A percentile compares a stretch with the other conserved stretches of the same genome.
Evolutionary conservation across 30 jellyfish, hydroid and myxozoan species (phyloP).

Genomic region (Aurelia sp.): DNA sequence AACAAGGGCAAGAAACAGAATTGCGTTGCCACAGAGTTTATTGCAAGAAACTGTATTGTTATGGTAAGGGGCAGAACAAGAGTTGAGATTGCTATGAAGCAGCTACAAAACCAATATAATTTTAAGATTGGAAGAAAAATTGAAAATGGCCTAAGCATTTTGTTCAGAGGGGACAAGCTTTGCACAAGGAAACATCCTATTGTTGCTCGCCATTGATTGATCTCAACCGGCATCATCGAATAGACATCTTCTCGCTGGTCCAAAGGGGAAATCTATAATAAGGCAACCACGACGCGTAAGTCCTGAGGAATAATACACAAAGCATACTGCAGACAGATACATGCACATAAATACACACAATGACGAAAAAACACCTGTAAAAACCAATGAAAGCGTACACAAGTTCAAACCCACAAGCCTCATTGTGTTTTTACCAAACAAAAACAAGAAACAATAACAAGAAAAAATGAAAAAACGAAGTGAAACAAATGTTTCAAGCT

Average conservation of each 20-base stretch:
- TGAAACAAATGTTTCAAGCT: conserved; percentile 24
- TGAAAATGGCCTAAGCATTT: conserved; percentile 22
- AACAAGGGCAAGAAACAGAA: too few species aligned
- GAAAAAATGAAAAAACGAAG: not conserved
- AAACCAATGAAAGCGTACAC: conserved; percentile 6
- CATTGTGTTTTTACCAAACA: conserved; percentile 3
- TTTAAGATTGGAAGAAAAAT: not conserved
- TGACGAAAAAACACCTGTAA: conserved; percentile 6
- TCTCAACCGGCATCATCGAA: conserved; percentile 38
- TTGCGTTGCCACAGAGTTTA: not conserved
- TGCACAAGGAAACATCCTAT: conserved; percentile 37
- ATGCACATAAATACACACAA: not conserved
- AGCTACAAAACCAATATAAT: not conserved
- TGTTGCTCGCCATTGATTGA: conserved; percentile 55
- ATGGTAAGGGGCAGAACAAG: conserved; percentile 28
- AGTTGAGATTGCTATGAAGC: conserved; percentile 29
- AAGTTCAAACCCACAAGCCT: not conserved
- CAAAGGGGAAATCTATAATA: conserved; percentile 1
- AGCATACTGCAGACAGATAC: conserved; percentile 4
- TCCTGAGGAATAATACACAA: conserved; percentile 2
- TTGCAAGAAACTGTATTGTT: conserved; percentile 7
- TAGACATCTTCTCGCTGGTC: conserved; percentile 31
- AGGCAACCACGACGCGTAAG: conserved; percentile 13
- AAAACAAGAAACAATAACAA: conserved; percentile 4
- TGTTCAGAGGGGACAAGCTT: not conserved